Evolutionary conservation across 2,888 invertebrate species (phyloP), one percentile per base, ranked within the genome.

Genomic region (Notocelia uddmanniana): DNA sequence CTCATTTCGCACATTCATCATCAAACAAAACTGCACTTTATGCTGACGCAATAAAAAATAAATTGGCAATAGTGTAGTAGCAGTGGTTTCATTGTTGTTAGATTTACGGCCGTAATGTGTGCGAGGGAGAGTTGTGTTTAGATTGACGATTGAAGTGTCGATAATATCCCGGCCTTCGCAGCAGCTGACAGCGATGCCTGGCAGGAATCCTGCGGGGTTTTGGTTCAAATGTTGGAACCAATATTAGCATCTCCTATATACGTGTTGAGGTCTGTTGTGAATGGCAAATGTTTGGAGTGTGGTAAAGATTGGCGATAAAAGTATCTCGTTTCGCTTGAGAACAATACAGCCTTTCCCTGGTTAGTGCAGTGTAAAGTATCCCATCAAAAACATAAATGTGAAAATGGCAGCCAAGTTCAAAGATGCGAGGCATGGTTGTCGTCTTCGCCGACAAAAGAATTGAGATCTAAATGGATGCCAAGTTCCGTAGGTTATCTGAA

Each of bases 101-200:
- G 70, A 63, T 37, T 50, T 41, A n/a, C 37, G 50, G n/a, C 70
- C 19, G 11, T 70, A 57, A 52, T 57, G 57, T 18, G 50, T 50
- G 37, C 23, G 69, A 34, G 18, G 8, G 18, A 69, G 63, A 50
- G 69, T 54, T 26, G 50, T 26, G 18, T 63, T 57, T 63, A 48
- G 48, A 63, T 62, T 23, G 31, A 45, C 19, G 52, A 55, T 45
- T 13, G 60, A 57, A 63, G 57, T 48, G 55, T 63, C 69, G 57
- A 48, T 55, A 21, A 66, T 69, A 57, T 57, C 23, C 63, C 58
- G 58, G 52, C 64, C 58, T 66, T 66, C 64, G 52, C 37, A 58
- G 41, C 70, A 70, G 70, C 70, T 66, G 70, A 66, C 70, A 58
- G 70, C 34, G 69, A 69, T 63, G 63, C 34, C 37, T 64, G 52